A percentile compares a stretch with the other conserved stretches of the same genome.
Evolutionary conservation across 2,797 vertebrate genomes (phyloP).

Genomic region (Siniperca undulata): DNA sequence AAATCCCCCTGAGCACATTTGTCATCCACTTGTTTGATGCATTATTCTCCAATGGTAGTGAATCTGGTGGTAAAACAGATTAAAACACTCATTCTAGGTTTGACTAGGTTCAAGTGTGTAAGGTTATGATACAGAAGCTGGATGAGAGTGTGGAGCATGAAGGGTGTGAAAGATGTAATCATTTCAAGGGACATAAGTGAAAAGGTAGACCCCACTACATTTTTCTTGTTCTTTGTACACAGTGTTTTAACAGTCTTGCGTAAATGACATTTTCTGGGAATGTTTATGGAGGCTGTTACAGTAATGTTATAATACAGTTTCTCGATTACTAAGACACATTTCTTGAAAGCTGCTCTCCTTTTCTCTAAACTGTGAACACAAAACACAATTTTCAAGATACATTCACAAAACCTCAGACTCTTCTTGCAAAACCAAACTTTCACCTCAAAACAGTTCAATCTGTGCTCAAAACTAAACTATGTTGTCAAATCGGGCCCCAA

Average conservation of each 20-base stretch:
- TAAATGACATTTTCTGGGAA: constrained; percentile 4
- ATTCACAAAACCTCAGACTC: too few species aligned
- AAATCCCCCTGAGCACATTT: constrained; percentile 47
- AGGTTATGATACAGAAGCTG: constrained; percentile 20
- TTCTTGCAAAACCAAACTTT: too few species aligned
- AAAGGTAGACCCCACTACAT: neutral
- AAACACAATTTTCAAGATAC: too few species aligned
- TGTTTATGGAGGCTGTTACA: constrained; percentile 6
- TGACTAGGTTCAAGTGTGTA: constrained; percentile 1
- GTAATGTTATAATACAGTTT: neutral
- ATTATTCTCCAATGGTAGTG: constrained; percentile 38
- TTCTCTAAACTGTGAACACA: too few species aligned
- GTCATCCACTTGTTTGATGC: constrained; percentile 51
- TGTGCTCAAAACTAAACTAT: too few species aligned
- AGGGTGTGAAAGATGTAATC: constrained; percentile 3
- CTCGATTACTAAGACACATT: too few species aligned
- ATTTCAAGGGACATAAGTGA: constrained; percentile 4
- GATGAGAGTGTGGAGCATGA: neutral
- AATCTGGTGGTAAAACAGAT: constrained; percentile 33
- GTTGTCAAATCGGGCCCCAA: too few species aligned
- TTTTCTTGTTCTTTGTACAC: neutral
- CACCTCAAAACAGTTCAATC: too few species aligned
- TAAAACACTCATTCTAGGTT: constrained; percentile 29
- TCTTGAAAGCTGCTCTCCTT: too few species aligned
- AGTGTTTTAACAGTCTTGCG: constrained; percentile 1